Evolutionary conservation across 2,113 vertebrate genomes (phyloP).

Genomic region (Pterocles burchelli): DNA sequence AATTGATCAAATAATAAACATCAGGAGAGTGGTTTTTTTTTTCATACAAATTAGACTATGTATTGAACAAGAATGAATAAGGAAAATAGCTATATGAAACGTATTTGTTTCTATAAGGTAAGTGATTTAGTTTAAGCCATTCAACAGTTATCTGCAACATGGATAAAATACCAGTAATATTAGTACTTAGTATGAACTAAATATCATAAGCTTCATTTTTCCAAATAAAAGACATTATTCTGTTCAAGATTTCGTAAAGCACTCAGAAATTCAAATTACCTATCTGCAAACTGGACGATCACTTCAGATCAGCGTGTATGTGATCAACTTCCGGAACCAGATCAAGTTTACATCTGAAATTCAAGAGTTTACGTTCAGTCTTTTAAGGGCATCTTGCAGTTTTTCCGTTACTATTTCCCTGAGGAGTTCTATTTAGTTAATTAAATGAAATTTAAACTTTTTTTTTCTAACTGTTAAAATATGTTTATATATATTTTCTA

Average conservation of each 20-base stretch:
- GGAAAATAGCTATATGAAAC: background rate
- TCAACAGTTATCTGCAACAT: background rate
- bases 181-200: background rate
- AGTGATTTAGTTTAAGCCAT: background rate
- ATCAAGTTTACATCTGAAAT: background rate
- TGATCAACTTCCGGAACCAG: background rate
- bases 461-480: background rate
- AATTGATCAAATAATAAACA: background rate
- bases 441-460: background rate
- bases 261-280: background rate
- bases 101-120: constrained; percentile 13
- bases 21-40: background rate
- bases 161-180: background rate
- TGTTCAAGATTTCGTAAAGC: background rate
- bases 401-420: background rate
- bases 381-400: background rate
- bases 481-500: background rate
- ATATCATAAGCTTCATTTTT: background rate
- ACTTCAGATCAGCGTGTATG: background rate
- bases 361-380: background rate
- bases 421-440: background rate
- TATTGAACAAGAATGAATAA: background rate
- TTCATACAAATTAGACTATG: background rate
- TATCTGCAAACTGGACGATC: background rate
- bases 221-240: background rate